phyloP scores from a whole-genome alignment of 2,888 invertebrate species.

The Rosalia funebris region DNA sequence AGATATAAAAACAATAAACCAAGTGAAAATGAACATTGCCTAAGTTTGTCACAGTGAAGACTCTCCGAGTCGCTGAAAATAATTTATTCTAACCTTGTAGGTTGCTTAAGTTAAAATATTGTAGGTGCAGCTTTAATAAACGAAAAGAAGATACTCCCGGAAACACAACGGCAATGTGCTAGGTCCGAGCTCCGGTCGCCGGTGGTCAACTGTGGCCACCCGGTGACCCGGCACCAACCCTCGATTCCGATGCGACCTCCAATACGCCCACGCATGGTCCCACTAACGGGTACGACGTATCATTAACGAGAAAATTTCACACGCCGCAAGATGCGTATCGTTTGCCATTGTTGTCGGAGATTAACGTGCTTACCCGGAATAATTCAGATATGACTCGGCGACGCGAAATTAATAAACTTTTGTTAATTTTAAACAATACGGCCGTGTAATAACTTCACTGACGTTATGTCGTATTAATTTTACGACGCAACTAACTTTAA shows the following conservation, averaged over 20 bases:
- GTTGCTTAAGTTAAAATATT: too few relatives aligned
- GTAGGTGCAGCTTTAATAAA: too few relatives aligned
- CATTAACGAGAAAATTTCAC: constrained; percentile 46
- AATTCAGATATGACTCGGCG: constrained; percentile 24
- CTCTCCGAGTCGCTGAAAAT: too few relatives aligned
- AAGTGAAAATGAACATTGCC: too few relatives aligned
- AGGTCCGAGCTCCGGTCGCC: too few relatives aligned
- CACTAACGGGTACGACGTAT: constrained; percentile 46
- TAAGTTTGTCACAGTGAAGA: too few relatives aligned
- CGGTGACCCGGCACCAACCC: constrained; percentile 22
- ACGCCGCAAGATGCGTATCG: constrained; percentile 49
- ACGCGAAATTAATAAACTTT: constrained; percentile 32
- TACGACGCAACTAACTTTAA: too few relatives aligned
- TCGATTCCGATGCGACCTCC: constrained; percentile 18
- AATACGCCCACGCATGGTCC: constrained; percentile 45
- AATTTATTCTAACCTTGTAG: too few relatives aligned
- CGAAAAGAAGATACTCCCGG: neutral
- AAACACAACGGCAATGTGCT: neutral
- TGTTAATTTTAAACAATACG: constrained; percentile 27
- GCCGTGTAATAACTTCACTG: neutral
- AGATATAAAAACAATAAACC: too few relatives aligned
- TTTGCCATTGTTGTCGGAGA: constrained; percentile 44
- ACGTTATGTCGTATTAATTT: constrained; percentile 3
- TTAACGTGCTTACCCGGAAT: constrained; percentile 37
- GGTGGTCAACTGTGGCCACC: too few relatives aligned